A percentile compares a stretch with the other conserved stretches of the same genome.
phyloP scores from a whole-genome alignment of 1,140 invertebrate genomes.

The Tribolium castaneum region DNA sequence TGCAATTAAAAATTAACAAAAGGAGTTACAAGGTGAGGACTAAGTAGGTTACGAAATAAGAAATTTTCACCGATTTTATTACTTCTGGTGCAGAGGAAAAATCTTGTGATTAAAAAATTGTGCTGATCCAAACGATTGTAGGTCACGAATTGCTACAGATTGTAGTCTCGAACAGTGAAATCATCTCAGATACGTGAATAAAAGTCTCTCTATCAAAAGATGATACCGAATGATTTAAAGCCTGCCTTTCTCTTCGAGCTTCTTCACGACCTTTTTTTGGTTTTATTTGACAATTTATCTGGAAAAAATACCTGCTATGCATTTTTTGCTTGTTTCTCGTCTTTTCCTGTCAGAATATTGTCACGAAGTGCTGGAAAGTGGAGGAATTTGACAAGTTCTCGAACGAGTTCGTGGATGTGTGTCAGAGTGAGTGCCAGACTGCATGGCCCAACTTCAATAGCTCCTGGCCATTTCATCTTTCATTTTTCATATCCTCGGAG shows the following conservation, averaged over 20 bases:
- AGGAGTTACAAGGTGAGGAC: neutral
- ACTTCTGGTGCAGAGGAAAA: too few species aligned
- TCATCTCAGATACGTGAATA: neutral
- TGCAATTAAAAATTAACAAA: neutral
- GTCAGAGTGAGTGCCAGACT: conserved; percentile 28
- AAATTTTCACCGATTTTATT: neutral
- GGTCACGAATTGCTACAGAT: neutral
- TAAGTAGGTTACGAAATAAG: neutral
- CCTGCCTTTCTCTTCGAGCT: neutral
- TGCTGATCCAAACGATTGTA: neutral
- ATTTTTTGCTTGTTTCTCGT: neutral
- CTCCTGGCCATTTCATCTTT: conserved; percentile 8
- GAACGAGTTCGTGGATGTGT: conserved; percentile 15
- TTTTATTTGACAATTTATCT: neutral
- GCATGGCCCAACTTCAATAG: conserved; percentile 11
- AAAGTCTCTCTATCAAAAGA: neutral
- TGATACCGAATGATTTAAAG: neutral
- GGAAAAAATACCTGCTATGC: neutral
- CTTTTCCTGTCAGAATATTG: neutral
- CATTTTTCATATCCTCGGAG: conserved; percentile 18
- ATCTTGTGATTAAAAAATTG: too few species aligned
- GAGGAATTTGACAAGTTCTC: conserved; percentile 16
- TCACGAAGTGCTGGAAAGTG: neutral
- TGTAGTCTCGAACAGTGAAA: neutral
- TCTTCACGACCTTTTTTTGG: neutral